Conservation (phyloP, 2,888 invertebrate species). For the Taphrorychus bicolor region DNA sequence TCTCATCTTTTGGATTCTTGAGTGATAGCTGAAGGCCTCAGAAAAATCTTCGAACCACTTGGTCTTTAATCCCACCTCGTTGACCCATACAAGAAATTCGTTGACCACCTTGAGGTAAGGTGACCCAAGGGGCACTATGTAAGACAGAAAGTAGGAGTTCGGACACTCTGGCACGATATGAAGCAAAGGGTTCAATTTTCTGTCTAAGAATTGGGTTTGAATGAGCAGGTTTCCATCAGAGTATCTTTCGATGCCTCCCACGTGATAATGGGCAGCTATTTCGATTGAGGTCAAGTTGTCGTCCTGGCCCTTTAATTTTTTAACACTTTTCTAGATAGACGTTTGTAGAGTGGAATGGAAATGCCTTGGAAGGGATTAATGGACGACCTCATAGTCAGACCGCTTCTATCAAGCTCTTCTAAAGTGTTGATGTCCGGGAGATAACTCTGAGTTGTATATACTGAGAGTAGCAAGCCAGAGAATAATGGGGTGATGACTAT, state of each 20-base stretch:
- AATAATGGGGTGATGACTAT: conserved; percentile 58
- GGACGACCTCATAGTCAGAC: conserved; percentile 55
- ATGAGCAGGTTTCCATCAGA: conserved; percentile 54
- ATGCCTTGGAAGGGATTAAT: conserved; percentile 48
- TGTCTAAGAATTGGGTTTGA: conserved; percentile 49
- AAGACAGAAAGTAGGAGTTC: conserved; percentile 58
- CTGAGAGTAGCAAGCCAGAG: conserved; percentile 59
- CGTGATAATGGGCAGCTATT: conserved; percentile 43
- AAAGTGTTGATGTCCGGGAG: conserved; percentile 60
- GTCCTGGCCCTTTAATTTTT: conserved; percentile 9
- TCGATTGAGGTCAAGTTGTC: conserved; percentile 36
- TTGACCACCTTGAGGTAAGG: conserved; percentile 58
- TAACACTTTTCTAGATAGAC: conserved; percentile 45
- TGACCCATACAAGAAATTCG: conserved; percentile 51
- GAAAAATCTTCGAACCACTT: conserved; percentile 58
- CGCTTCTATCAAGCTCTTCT: conserved; percentile 57
- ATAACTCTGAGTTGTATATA: conserved; percentile 58
- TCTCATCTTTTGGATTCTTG: neutral
- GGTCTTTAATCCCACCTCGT: conserved; percentile 56
- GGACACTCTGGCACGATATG: conserved; percentile 62
- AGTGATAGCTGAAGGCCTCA: conserved; percentile 41
- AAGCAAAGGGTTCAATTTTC: conserved; percentile 54
- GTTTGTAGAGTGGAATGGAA: conserved; percentile 43
- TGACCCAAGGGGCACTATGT: conserved; percentile 59
- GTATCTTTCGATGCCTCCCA: conserved; percentile 54